Base-by-base conservation (phyloP, 2,797 vertebrate genomes). In the Oryzias dopingdopingensis region DNA sequence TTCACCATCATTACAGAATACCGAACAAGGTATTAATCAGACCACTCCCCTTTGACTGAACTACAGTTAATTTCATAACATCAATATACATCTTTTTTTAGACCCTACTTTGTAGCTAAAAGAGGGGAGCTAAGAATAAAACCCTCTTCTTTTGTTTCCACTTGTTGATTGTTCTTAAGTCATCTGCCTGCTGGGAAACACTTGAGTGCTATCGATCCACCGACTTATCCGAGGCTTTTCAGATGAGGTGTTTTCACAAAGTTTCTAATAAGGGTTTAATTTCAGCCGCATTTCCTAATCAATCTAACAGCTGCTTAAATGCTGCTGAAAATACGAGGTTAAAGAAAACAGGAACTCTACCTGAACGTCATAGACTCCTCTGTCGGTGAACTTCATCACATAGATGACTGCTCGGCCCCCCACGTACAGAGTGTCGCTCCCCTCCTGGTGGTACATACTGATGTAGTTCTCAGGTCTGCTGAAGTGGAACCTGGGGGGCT, bases 371-470 rank as follows among this genome's bases (percentile, higher is more conserved):
- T 76, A 83, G 60, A 92, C 89, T 42, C 76, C 86, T 74, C 85
- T 82, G 63, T 88, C 78, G 6, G 61, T 85, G 77, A 93, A 94
- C 0, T 77, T 88, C 77, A 94, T 42, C 54, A 90, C 58, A 41
- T 90, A 92, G 81, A 94, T 72, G 37, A 75, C 72, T 2, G 86
- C 92, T 52, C 74, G 84, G 52, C 91, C 92, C 14, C 93, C 93
- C 29, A 94, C 84, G 4, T 91, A 91, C 42, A 94, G 84, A 4
- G 81, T 88, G 71, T 92, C 80, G 14, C 80, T 89, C 6, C 91
- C 92, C 13, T 88, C 80, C 57, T 87, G 90, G 57, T 93, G 92
- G 80, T 88, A 92, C 80, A 93, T 83, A 47, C 90, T 88, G 51
- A 89, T 86, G 82, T 90, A 91, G 76, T 89, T 91, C 80, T 93